These are phyloP conservation scores for Rhingia rostrata DNA, from an alignment of 2,888 invertebrate genomes.

Conservation along the genomic window DNA sequence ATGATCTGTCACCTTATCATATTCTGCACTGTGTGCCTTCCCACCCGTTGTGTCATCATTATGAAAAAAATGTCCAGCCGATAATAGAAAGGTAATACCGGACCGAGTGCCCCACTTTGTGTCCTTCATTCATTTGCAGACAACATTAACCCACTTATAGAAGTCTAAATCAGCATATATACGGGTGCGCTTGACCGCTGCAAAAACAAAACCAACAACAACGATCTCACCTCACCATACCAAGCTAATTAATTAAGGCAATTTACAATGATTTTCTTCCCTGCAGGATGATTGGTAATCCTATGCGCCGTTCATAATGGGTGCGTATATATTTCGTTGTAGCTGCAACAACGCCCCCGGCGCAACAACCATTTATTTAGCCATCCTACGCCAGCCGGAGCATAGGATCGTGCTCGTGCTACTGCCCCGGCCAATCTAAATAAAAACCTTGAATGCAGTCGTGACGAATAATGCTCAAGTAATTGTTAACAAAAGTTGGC, in stretches of 20 bases:
- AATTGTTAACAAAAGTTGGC: constrained; percentile 65
- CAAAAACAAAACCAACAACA: too few relatives aligned
- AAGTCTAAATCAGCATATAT: constrained; percentile 34
- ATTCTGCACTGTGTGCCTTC: constrained; percentile 25
- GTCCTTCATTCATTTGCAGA: constrained; percentile 38
- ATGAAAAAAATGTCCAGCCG: constrained; percentile 25
- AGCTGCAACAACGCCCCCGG: constrained; percentile 61
- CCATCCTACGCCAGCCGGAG: constrained; percentile 32
- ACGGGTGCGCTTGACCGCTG: constrained; percentile 10
- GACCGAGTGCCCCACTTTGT: constrained; percentile 54
- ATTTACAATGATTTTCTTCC: constrained; percentile 72
- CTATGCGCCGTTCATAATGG: constrained; percentile 68
- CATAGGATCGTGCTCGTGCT: constrained; percentile 33
- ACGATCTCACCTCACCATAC: constrained; percentile 21
- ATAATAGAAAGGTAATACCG: constrained; percentile 64
- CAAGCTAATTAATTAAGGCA: constrained; percentile 69
- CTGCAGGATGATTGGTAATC: constrained; percentile 73
- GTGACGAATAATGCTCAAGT: constrained; percentile 65
- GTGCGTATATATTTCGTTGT: constrained; percentile 66
- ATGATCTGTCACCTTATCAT: constrained; percentile 29
- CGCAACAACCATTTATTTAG: constrained; percentile 50
- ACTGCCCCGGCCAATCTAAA: constrained; percentile 25
- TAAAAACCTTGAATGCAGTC: constrained; percentile 68
- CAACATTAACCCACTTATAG: constrained; percentile 65
- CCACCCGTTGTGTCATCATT: constrained; percentile 24